Percentiles rank a stretch among this genome's conserved stretches.
These are phyloP conservation scores for Montipora foliosa DNA, from an alignment of 64 coral and sea anemone genomes.

Conservation along the genomic window DNA sequence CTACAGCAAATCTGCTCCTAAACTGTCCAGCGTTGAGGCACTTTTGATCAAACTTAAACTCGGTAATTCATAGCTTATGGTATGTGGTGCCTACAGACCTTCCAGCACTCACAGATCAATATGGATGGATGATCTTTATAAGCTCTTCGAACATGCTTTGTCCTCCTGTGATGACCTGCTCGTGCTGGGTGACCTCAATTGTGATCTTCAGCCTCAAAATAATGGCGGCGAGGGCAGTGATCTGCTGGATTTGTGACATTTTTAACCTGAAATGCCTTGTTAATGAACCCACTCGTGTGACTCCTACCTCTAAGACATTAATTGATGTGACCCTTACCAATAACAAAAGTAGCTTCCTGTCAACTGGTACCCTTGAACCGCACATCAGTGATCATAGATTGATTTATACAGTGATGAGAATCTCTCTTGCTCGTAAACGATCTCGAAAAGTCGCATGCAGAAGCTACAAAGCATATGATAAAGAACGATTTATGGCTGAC, in stretches of 20 bases:
- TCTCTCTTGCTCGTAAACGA: constrained; percentile 10
- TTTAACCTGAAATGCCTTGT: constrained; percentile 13
- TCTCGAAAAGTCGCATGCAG: constrained; percentile 52
- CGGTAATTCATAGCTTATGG: constrained; percentile 43
- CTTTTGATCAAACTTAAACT: background rate
- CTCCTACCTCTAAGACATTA: background rate
- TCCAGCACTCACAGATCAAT: constrained; percentile 30
- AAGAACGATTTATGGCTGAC: constrained; percentile 25
- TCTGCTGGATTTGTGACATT: constrained; percentile 58
- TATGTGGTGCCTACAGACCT: constrained; percentile 62
- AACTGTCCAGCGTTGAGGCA: background rate
- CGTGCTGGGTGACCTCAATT: constrained; percentile 52
- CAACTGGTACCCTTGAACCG: constrained; percentile 43
- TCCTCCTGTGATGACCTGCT: constrained; percentile 56
- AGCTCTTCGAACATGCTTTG: constrained; percentile 6
- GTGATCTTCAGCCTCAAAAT: constrained; percentile 45
- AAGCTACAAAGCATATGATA: constrained; percentile 27
- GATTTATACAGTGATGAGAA: constrained; percentile 37
- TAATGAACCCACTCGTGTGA: constrained; percentile 41
- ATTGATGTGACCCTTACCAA: constrained; percentile 30
- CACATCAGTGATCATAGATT: constrained; percentile 43
- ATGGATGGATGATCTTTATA: constrained; percentile 49
- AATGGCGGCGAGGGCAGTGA: constrained; percentile 56
- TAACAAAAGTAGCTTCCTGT: constrained; percentile 31
- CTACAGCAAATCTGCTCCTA: background rate